These are phyloP conservation scores for Parazoanthus darwini DNA, from an alignment of 92 coral and sea anemone genomes.

Conservation along the genomic window DNA sequence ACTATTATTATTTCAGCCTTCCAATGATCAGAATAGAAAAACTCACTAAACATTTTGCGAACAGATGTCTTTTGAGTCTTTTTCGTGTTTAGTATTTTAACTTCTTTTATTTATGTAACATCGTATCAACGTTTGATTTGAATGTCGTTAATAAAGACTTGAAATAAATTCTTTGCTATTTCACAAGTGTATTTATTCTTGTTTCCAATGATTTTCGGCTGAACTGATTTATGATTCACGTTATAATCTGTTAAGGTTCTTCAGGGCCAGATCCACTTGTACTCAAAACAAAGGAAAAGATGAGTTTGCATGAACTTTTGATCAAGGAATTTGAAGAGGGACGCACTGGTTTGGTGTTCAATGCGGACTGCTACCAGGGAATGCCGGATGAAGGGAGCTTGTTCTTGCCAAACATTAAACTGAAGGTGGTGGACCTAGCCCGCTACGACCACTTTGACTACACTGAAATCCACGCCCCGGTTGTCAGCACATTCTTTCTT, in stretches of 20 bases:
- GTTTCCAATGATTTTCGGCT: no score
- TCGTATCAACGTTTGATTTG: no score
- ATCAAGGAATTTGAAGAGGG: constrained; percentile 18
- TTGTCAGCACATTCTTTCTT: constrained; percentile 63
- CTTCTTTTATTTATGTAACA: no score
- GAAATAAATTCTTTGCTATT: no score
- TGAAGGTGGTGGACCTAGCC: constrained; percentile 69
- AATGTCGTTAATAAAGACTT: no score
- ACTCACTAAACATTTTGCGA: no score
- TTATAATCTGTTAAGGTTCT: neutral
- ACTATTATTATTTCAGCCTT: no score
- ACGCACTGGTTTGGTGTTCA: neutral
- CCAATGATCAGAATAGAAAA: no score
- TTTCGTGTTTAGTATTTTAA: no score
- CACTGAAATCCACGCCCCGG: constrained; percentile 56
- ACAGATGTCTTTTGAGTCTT: no score
- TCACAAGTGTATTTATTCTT: no score
- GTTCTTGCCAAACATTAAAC: constrained; percentile 42
- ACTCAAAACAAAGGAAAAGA: constrained; percentile 2
- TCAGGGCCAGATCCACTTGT: constrained; percentile 6
- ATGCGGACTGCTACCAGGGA: neutral
- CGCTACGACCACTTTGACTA: constrained; percentile 77
- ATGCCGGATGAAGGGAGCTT: neutral
- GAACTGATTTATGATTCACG: no score
- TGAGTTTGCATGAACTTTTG: constrained; percentile 14